Evolutionary conservation across 2,888 invertebrate species (phyloP).

Genomic region (Drosophila pseudotakahashii): DNA sequence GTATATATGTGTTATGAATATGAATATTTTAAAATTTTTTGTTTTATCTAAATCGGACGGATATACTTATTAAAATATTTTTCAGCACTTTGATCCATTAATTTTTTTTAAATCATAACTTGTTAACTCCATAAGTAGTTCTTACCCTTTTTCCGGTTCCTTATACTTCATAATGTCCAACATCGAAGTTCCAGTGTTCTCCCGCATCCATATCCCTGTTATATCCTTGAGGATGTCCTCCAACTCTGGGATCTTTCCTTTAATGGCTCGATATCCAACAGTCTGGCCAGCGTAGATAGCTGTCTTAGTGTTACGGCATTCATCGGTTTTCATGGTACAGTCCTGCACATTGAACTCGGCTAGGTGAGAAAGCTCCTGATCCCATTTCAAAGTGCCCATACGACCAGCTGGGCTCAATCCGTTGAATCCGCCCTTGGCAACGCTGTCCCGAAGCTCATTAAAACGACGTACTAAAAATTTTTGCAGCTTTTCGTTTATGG

Average conservation of each 20-base stretch:
- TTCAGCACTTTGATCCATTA: too few relatives aligned
- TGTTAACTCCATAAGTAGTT: background rate
- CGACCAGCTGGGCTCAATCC: conserved; percentile 29
- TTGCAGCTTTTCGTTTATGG: rapidly evolving
- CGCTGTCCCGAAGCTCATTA: conserved; percentile 32
- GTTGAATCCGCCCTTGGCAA: conserved; percentile 25
- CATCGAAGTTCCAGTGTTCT: conserved; percentile 7
- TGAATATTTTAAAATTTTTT: too few relatives aligned
- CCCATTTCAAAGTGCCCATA: conserved; percentile 50
- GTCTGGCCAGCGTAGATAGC: conserved; percentile 45
- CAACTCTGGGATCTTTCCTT: background rate
- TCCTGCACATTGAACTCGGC: conserved; percentile 43
- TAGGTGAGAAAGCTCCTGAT: conserved; percentile 44
- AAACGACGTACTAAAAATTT: background rate
- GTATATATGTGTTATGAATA: too few relatives aligned
- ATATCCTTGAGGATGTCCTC: background rate
- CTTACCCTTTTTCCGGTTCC: conserved; percentile 24
- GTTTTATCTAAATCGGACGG: too few relatives aligned
- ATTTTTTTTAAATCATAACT: background rate
- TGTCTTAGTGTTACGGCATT: conserved; percentile 36
- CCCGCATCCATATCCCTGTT: conserved; percentile 25
- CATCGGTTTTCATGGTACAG: conserved; percentile 9
- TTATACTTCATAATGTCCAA: conserved; percentile 15
- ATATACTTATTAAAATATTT: too few relatives aligned
- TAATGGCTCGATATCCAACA: conserved; percentile 23